Evolutionary conservation across 2,113 vertebrate genomes (phyloP).

Genomic region (Taxidea taxus): DNA sequence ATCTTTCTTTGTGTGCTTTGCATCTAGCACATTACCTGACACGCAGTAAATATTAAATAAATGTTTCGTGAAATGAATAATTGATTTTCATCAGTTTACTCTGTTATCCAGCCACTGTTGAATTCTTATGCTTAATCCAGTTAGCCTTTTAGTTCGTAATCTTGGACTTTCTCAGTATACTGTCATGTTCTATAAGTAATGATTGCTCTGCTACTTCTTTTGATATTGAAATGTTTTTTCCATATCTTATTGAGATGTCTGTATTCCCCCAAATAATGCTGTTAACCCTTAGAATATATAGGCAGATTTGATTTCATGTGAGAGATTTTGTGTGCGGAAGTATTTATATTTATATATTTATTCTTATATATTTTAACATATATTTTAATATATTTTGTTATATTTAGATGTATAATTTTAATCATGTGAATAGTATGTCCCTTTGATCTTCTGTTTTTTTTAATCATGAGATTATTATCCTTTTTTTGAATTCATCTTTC

Average conservation of each 20-base stretch:
- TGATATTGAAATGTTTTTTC: slow-evolving; percentile 17
- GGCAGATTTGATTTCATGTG: not conserved
- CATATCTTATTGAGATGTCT: not conserved
- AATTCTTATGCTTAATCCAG: not conserved
- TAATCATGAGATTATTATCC: not conserved
- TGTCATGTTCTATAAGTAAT: not conserved
- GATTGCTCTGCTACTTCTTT: not conserved
- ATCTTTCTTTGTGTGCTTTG: not conserved
- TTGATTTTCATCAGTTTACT: not conserved
- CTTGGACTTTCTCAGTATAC: not conserved
- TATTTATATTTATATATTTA: not conserved
- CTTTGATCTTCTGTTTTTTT: not conserved
- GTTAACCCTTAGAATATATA: not conserved
- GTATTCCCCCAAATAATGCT: not conserved
- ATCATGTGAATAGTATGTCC: not conserved
- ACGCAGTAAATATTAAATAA: not conserved
- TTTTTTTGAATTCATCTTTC: not conserved
- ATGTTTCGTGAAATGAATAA: not conserved
- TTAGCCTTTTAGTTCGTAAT: not conserved
- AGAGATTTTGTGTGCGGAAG: not conserved
- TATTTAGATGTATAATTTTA: slow-evolving; percentile 29
- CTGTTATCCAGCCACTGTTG: not conserved
- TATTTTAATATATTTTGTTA: not conserved
- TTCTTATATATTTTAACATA: not conserved
- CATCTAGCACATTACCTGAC: not conserved